Conservation (phyloP, 2,888 invertebrate genomes). For the Troides oblongomaculatus region DNA sequence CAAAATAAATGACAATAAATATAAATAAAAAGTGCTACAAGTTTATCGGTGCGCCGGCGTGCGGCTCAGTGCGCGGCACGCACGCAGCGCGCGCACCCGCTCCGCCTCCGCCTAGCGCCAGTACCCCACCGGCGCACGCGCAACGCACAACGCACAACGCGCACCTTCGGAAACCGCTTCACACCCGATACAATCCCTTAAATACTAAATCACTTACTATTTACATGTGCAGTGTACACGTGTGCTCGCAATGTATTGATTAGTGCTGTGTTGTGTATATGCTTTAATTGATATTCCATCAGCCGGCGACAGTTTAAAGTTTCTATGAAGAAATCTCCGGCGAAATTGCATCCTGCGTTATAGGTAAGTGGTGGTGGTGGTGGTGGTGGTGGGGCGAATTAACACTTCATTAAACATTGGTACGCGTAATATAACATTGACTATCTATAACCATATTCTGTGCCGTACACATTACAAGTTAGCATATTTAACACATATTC, state of each 20-base stretch:
- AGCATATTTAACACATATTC: too few species aligned
- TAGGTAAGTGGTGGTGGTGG: conserved; percentile 13
- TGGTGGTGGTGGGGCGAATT: conserved; percentile 6
- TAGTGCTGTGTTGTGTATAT: conserved; percentile 24
- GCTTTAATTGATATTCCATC: conserved; percentile 23
- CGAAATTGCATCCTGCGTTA: conserved; percentile 3
- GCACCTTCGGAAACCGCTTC: conserved; percentile 1
- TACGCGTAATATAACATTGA: too few species aligned
- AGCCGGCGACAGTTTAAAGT: conserved; percentile 9
- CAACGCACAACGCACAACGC: conserved; percentile 22
- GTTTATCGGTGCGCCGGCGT: conserved; percentile 61
- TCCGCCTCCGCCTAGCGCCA: conserved; percentile 44
- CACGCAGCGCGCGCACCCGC: conserved; percentile 68
- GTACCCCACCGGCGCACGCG: conserved; percentile 31
- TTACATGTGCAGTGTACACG: conserved; percentile 19
- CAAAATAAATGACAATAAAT: conserved; percentile 64
- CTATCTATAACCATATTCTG: too few species aligned
- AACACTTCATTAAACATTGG: not conserved
- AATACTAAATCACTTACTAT: not conserved
- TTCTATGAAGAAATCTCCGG: conserved; percentile 14
- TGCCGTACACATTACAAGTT: too few species aligned
- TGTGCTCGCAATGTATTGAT: conserved; percentile 11
- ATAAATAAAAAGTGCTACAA: conserved; percentile 44
- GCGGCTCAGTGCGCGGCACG: conserved; percentile 70
- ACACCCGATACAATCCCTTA: too few species aligned